Evolutionary conservation across 2,797 vertebrate genomes (phyloP).

Genomic region (Hydrocynus forskahlii): DNA sequence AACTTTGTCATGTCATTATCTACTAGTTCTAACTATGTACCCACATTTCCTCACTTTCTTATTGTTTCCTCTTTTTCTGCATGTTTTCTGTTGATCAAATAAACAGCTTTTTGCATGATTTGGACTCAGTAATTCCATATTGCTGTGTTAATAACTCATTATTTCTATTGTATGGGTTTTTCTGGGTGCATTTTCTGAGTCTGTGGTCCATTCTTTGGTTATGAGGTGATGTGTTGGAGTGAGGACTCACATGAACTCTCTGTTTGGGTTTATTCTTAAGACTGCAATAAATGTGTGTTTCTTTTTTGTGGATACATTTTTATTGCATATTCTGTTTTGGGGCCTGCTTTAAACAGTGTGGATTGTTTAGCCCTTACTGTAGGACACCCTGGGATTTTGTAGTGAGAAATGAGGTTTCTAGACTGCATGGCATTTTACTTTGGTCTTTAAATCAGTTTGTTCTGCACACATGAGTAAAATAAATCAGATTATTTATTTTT

Average conservation of each 20-base stretch:
- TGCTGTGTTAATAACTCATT: too few species aligned
- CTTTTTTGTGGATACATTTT: not conserved
- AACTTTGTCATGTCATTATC: not conserved
- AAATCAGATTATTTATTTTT: not conserved
- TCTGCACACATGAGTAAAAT: not conserved
- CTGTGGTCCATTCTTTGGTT: not conserved
- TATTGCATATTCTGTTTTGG: not conserved
- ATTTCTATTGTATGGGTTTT: not conserved
- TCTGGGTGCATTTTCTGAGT: too few species aligned
- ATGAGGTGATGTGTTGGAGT: slow-evolving; percentile 13
- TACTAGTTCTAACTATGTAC: not conserved
- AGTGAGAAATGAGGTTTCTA: not conserved
- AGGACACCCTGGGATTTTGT: not conserved
- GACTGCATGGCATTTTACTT: not conserved
- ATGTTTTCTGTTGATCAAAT: not conserved
- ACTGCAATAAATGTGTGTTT: slow-evolving; percentile 1
- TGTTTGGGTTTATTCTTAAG: slow-evolving; percentile 65
- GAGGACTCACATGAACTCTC: slow-evolving; percentile 57
- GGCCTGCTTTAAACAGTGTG: not conserved
- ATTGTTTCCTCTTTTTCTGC: not conserved
- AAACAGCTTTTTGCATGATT: not conserved
- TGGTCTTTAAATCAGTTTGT: not conserved
- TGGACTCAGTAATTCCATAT: not conserved
- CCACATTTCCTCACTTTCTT: not conserved
- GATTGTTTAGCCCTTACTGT: not conserved